phyloP scores from a whole-genome alignment of 2,888 invertebrate species.

The Steinernema hermaphroditum region DNA sequence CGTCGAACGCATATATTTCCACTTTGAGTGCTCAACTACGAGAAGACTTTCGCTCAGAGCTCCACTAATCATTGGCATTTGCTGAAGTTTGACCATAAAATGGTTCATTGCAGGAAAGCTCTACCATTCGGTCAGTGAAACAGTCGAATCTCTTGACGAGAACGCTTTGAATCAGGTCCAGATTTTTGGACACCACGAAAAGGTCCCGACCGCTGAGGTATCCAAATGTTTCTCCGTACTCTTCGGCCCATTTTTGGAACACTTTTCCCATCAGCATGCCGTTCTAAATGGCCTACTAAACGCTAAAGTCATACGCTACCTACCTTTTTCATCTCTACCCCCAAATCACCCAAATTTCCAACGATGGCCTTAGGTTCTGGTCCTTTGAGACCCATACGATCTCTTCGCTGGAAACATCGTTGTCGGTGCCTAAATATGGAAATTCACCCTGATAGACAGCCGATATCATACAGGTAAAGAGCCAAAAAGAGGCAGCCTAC shows the following conservation, averaged over 20 bases:
- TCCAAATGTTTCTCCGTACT: conserved; percentile 40
- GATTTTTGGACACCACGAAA: conserved; percentile 45
- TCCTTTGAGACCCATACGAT: conserved; percentile 24
- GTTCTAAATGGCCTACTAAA: not conserved
- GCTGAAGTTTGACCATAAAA: too few relatives aligned
- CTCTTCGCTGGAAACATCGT: not conserved
- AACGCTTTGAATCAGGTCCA: conserved; percentile 51
- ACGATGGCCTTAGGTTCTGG: not conserved
- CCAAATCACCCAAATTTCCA: conserved; percentile 26
- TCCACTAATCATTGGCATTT: conserved; percentile 14
- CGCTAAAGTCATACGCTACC: not conserved
- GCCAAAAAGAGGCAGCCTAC: not conserved
- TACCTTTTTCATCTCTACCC: conserved; percentile 31
- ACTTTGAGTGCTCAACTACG: conserved; percentile 64
- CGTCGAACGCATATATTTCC: conserved; percentile 74
- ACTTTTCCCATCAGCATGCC: conserved; percentile 28
- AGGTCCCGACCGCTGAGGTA: not conserved
- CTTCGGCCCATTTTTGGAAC: conserved; percentile 32
- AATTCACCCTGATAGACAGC: not conserved
- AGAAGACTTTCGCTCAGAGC: conserved; percentile 21
- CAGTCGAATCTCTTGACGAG: conserved; percentile 57
- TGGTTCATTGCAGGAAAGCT: not conserved
- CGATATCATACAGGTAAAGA: not conserved
- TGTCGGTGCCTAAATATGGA: not conserved
- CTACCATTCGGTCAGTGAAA: conserved; percentile 50